Conservation (phyloP, 2,797 vertebrate genomes). For the Falco columbarius region DNA sequence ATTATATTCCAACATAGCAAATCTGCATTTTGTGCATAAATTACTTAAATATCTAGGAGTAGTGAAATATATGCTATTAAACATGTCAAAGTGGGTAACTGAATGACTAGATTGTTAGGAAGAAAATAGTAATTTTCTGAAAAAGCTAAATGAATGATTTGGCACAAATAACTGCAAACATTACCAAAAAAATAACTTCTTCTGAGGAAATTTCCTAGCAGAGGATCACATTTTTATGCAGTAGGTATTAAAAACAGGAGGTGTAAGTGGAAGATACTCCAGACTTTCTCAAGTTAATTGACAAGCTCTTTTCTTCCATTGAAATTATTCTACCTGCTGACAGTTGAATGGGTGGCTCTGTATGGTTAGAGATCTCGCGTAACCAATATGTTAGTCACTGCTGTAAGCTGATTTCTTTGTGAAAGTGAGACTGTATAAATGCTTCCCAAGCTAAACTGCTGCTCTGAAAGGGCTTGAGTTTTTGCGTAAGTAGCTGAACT, state of each 20-base stretch:
- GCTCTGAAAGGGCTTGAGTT: neutral
- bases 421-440: neutral
- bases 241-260: neutral
- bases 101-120: conserved; percentile 40
- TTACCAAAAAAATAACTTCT: neutral
- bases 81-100: conserved; percentile 58
- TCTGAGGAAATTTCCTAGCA: neutral
- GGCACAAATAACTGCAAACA: conserved; percentile 36
- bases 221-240: neutral
- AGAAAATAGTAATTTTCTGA: conserved; percentile 59
- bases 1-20: neutral
- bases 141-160: conserved; percentile 41
- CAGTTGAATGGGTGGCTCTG: neutral
- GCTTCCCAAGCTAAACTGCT: neutral
- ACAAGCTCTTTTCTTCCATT: neutral
- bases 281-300: neutral
- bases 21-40: conserved; percentile 57
- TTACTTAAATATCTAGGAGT: neutral
- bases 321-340: conserved; percentile 10
- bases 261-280: neutral
- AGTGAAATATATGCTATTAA: conserved; percentile 39
- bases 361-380: neutral
- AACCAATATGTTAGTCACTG: neutral
- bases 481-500: neutral
- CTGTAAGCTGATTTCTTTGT: neutral